Conservation (phyloP, 23 tunicate species). For the Styela clava region DNA sequence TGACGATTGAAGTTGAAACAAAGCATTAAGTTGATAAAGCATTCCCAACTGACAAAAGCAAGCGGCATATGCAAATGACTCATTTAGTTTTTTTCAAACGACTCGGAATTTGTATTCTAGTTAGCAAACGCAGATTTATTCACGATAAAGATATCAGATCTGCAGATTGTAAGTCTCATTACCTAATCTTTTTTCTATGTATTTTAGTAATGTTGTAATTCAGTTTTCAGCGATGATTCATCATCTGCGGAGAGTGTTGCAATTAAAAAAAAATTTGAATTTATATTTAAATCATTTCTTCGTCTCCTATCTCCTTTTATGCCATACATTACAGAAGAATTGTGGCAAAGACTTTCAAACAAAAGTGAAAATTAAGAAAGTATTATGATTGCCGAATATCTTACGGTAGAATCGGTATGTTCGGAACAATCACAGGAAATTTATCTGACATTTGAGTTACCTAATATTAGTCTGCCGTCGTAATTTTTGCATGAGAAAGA, state of each 20-base stretch:
- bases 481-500: no score
- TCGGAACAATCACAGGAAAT: not conserved
- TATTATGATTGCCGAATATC: conserved; percentile 20
- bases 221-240: conserved; percentile 5
- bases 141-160: not conserved
- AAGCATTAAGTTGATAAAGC: no score
- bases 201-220: conserved; percentile 30
- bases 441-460: no score
- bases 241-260: not conserved
- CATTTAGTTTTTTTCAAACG: no score
- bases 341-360: conserved; percentile 72
- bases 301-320: conserved; percentile 63
- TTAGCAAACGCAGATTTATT: no score
- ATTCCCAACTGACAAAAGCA: no score
- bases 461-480: no score
- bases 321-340: conserved; percentile 70
- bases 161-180: not conserved
- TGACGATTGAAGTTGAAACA: no score
- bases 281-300: conserved; percentile 29
- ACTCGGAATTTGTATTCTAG: no score
- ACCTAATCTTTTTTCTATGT: no score
- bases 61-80: no score
- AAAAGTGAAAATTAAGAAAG: not conserved
- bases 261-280: conserved; percentile 4
- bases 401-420: conserved; percentile 3